Evolutionary conservation across 2,113 vertebrate species (phyloP).

Genomic region (Myocastor coypus): DNA sequence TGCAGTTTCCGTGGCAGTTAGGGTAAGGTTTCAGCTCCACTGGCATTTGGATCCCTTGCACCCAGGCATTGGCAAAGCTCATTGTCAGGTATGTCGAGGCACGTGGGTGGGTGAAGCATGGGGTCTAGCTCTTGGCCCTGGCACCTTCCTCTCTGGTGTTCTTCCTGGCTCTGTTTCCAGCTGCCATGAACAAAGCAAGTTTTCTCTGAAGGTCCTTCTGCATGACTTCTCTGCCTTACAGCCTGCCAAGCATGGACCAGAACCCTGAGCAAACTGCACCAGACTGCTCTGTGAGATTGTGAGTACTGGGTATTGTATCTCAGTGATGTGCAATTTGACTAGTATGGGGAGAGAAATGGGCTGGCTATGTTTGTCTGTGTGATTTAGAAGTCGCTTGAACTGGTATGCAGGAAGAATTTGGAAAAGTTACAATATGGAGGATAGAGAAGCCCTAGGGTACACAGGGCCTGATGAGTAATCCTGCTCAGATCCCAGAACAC

Average conservation of each 20-base stretch:
- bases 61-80: background rate
- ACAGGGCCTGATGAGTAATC: background rate
- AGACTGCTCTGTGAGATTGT: background rate
- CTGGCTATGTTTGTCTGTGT: background rate
- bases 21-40: background rate
- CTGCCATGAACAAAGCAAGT: background rate
- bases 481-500: background rate
- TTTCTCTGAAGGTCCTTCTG: background rate
- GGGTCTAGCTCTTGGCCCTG: background rate
- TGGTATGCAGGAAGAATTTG: background rate
- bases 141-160: background rate
- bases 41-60: background rate
- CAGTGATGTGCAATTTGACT: background rate
- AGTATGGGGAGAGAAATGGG: background rate
- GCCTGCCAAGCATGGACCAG: background rate
- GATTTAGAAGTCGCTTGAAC: background rate
- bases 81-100: background rate
- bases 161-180: background rate
- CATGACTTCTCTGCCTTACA: background rate
- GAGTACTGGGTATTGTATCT: background rate
- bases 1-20: background rate
- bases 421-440: background rate
- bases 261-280: background rate
- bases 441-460: background rate
- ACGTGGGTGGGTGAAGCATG: background rate